Conservation (phyloP, 2,797 vertebrate species). For the Typhlichthys subterraneus region DNA sequence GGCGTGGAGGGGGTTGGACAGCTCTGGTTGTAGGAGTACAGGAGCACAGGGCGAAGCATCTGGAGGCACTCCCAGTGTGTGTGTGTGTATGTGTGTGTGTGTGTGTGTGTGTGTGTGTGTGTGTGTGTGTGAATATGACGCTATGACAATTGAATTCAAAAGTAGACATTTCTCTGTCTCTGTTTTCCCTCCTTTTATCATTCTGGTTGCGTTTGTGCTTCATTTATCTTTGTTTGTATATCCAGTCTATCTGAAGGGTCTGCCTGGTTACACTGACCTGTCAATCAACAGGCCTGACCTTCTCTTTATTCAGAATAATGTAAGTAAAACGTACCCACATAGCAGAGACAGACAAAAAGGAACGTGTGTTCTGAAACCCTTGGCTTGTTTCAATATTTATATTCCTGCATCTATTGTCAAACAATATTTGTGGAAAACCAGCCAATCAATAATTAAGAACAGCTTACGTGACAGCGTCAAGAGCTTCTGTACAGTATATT, state of each 20-base stretch:
- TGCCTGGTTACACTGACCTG: constrained; percentile 2
- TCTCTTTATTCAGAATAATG: constrained; percentile 35
- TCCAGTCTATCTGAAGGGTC: neutral
- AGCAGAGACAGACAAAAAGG: constrained; percentile 1
- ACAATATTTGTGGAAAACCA: constrained; percentile 49
- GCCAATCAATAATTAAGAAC: constrained; percentile 67
- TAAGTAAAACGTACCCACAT: constrained; percentile 23
- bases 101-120: neutral
- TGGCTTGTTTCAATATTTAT: constrained; percentile 58
- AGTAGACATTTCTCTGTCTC: neutral
- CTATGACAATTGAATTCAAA: no score
- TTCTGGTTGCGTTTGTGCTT: neutral
- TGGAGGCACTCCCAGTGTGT: constrained; percentile 3
- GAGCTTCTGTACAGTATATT: constrained; percentile 54
- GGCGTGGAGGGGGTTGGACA: neutral
- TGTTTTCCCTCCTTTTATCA: neutral
- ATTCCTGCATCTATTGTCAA: constrained; percentile 51
- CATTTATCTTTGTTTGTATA: neutral
- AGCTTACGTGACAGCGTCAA: constrained; percentile 42
- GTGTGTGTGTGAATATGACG: neutral
- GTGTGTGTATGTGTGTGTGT: neutral
- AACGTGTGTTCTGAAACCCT: neutral
- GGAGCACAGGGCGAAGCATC: neutral
- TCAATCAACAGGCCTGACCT: constrained; percentile 24
- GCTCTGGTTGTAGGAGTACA: constrained; percentile 8